Evolutionary conservation across 1,140 invertebrate species (phyloP), one percentile per base, ranked within the genome.

Genomic region (Fopius arisanus): DNA sequence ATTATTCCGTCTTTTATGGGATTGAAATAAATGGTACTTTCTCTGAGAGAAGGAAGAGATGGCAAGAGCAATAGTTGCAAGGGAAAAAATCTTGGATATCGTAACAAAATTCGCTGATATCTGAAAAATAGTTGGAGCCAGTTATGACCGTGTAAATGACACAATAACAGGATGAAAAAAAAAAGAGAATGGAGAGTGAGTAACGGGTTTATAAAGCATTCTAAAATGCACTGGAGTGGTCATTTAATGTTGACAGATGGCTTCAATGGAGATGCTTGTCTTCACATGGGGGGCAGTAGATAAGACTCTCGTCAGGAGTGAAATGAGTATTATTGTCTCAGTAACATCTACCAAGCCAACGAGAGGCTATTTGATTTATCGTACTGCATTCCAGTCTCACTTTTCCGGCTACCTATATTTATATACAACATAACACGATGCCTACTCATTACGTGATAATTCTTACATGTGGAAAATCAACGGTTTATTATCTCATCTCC

Each of bases 341-440:
- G 40, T 68, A 51, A 48, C 23, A 69, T 48, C 26, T 51, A 23
- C 23, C 16, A 21, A 48, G 43, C 43, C 43, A 48, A 19, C 3
- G 54, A 26, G n/a, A 33, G 29, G 33, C 26, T 31, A 51, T 54
- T 51, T 54, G 67, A 69, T 69, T 69, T 54, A 69, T 69, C 29
- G 43, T 48, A 69, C 67, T 51, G 43, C 67, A 69, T 69, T 69
- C 67, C 67, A 51, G n/a, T 31, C 19, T 28, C 29, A 65, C 40
- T 69, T 69, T 69, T 69, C 66, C 66, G 66, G 37, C 33, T 67
- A 43, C 37, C 37, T 69, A 48, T 48, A 69, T 69, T 29, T 51
- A 69, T 28, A 31, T 48, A 48, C 14, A 19, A 5, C 43, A 48
- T 19, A 48, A 48, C 43, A 48, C 16, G 16, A 48, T 48, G 43